These are phyloP conservation scores for Hyposoter dolosus DNA, from an alignment of 2,888 invertebrate species.

Conservation along the genomic window DNA sequence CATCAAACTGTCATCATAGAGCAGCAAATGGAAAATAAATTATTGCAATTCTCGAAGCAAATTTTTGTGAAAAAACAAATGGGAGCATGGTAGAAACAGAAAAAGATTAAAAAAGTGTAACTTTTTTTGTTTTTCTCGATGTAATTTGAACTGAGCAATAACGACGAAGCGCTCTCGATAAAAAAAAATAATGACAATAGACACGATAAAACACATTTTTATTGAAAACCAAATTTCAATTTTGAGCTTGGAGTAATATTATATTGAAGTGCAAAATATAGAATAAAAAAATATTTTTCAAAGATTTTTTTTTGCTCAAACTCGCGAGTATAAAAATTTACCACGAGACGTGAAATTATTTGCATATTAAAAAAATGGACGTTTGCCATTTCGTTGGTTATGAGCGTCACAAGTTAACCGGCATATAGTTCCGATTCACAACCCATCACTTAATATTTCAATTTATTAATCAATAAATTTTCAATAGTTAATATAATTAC, in stretches of 20 bases:
- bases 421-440: not conserved
- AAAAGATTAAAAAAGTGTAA: too few relatives aligned
- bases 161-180: too few relatives aligned
- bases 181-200: too few relatives aligned
- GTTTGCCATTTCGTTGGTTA: conserved; percentile 41
- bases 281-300: not conserved
- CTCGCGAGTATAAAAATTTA: not conserved
- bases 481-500: conserved; percentile 20
- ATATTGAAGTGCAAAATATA: not conserved
- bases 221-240: not conserved
- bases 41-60: too few relatives aligned
- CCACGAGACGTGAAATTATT: not conserved
- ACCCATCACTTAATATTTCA: not conserved
- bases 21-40: too few relatives aligned
- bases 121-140: too few relatives aligned
- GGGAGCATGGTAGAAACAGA: too few relatives aligned
- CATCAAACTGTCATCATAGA: not conserved
- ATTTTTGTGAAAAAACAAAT: too few relatives aligned
- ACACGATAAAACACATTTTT: too few relatives aligned
- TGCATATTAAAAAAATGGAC: conserved; percentile 6
- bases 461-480: not conserved
- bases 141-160: too few relatives aligned
- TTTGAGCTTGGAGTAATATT: not conserved
- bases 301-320: not conserved
- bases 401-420: conserved; percentile 31